phyloP scores from a whole-genome alignment of 1,140 invertebrate species.

The Bombus superbus region DNA sequence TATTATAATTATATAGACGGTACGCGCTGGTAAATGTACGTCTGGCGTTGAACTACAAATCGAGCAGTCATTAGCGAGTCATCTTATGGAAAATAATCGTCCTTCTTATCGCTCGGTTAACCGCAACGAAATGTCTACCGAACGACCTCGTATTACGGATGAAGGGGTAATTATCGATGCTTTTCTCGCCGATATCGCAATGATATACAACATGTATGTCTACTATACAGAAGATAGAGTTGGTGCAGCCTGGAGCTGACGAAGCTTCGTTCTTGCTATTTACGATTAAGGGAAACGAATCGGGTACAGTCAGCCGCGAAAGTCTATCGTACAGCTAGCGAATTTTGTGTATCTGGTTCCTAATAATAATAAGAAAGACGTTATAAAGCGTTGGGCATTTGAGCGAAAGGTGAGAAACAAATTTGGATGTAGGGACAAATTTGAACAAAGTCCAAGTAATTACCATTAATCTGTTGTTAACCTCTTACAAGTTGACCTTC shows the following conservation, averaged over 20 bases:
- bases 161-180: conserved; percentile 52
- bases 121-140: conserved; percentile 45
- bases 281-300: background rate
- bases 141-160: conserved; percentile 46
- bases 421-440: background rate
- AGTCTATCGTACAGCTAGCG: too few species aligned
- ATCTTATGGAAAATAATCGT: conserved; percentile 31
- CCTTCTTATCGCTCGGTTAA: conserved; percentile 32
- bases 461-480: conserved; percentile 6
- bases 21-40: conserved; percentile 34
- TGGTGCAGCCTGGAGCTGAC: background rate
- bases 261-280: background rate
- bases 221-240: background rate
- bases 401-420: background rate
- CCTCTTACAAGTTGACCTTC: conserved; percentile 12
- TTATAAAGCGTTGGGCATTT: background rate
- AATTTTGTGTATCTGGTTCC: too few species aligned
- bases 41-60: background rate
- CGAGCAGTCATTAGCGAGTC: conserved; percentile 4
- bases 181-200: background rate
- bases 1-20: too few species aligned
- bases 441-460: background rate
- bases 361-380: background rate
- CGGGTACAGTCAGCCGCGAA: background rate
- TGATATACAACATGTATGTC: background rate